Evolutionary conservation across 2,113 vertebrate species (phyloP).

Genomic region (Scomber colias): DNA sequence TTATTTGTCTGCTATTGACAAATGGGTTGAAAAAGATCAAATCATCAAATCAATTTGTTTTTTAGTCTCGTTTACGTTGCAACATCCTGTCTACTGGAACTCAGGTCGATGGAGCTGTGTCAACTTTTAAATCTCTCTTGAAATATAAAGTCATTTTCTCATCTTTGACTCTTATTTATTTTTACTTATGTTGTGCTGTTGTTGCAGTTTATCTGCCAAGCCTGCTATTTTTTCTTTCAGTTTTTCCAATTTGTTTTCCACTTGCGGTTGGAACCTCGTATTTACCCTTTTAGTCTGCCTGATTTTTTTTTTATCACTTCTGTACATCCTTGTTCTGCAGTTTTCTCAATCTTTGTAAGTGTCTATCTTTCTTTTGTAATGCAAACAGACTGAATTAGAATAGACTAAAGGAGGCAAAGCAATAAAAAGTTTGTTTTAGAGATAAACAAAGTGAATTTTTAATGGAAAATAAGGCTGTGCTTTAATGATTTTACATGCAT

Average conservation of each 20-base stretch:
- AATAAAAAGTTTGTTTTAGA: background rate
- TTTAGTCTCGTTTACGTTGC: no score
- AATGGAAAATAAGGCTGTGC: background rate
- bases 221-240: background rate
- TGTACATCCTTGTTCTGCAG: background rate
- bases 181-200: background rate
- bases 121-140: background rate
- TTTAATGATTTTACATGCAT: background rate
- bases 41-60: no score
- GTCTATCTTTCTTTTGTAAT: no score
- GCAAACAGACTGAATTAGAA: no score
- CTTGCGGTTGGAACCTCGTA: background rate
- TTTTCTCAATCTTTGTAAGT: background rate
- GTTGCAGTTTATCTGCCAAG: no score
- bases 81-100: no score
- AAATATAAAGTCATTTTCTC: no score
- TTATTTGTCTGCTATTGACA: background rate
- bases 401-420: conserved; percentile 3
- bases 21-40: background rate
- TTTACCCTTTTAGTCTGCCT: background rate
- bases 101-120: background rate
- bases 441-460: background rate
- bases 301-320: background rate
- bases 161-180: no score
- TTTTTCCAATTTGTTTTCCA: background rate